Evolutionary conservation across 2,797 vertebrate species (phyloP).

Genomic region (Xerus rutilus): DNA sequence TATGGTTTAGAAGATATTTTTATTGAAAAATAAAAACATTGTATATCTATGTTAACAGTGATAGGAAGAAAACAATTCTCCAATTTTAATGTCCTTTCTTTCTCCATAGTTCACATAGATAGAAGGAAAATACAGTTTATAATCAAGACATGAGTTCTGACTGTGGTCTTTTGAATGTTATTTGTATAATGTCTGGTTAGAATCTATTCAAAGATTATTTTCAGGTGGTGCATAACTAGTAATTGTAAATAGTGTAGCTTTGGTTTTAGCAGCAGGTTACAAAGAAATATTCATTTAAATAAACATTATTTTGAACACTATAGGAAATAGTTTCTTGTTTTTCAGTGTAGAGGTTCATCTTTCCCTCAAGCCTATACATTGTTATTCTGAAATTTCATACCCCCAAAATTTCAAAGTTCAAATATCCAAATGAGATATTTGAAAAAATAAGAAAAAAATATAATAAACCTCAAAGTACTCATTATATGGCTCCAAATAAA

Average conservation of each 20-base stretch:
- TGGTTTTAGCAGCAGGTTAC: slow-evolving; percentile 69
- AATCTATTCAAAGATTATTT: slow-evolving; percentile 57
- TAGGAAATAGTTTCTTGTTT: not conserved
- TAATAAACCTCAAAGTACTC: not conserved
- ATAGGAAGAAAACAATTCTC: not conserved
- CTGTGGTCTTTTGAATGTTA: not conserved
- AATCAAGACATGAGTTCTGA: not conserved
- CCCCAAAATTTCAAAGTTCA: not conserved
- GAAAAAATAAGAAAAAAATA: not conserved
- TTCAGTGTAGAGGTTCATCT: slow-evolving; percentile 14
- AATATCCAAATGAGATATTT: not conserved
- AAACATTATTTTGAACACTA: slow-evolving; percentile 44
- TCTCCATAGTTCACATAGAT: slow-evolving; percentile 43
- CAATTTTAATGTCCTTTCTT: slow-evolving; percentile 50
- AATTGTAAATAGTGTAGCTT: slow-evolving; percentile 14
- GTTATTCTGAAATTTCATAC: not conserved
- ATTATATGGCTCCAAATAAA: not conserved
- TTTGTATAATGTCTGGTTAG: slow-evolving; percentile 39
- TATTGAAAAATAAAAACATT: not conserved
- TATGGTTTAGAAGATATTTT: not conserved
- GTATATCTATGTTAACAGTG: not conserved
- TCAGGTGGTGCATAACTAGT: not conserved
- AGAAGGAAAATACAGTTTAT: slow-evolving; percentile 40
- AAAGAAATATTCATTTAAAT: slow-evolving; percentile 33
- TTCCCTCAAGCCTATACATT: not conserved